Base-by-base conservation (phyloP, 1,140 invertebrate genomes). In the Zaprionus taronus region DNA sequence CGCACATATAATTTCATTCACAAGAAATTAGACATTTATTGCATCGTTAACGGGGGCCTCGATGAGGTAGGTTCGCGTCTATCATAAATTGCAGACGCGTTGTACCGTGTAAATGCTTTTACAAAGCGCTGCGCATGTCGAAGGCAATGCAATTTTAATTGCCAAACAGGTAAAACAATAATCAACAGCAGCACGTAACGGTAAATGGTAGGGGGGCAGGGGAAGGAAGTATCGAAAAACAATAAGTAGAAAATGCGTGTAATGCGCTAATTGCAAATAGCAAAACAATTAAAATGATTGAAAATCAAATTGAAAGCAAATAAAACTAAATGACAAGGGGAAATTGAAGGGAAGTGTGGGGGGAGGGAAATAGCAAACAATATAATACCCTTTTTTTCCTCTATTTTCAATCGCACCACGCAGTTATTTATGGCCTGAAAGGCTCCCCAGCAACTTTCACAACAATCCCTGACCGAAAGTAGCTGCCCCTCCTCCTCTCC, bases 61-160 rank as follows among this genome's bases (percentile, higher is more conserved):
- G n/a, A 47, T 56, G 24, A n/a, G 53, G 22, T 28, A 26, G 53
- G 22, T 26, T 55, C 22, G n/a, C 51, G 51, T 61, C 2, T 71
- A 79, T 68, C 72, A 69, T 68, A 81, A 82, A 86, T 72, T 82
- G 64, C 20, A 28, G 36, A 72, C 68, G 71, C 83, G 81, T 56
- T 80, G 62, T 66, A 82, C 65, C 83, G 86, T 83, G 80, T 87
- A 83, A 87, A 72, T 69, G 83, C 64, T 80, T 80, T 58, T 57
- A 82, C 73, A 87, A 86, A 86, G 80, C 36, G 72, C 28, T 44
- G 60, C 56, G 20, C 71, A 22, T 55, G 53, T 5, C 64, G 26
- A 7, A 41, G n/a, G 36, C 58, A 47, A 38, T 61, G 57, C 34
- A 63, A 62, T 70, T 68, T 77, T 70, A 77, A 73, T 73, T 70